Evolutionary conservation across 2,797 vertebrate species (phyloP), one percentile per base, ranked within the genome.

Genomic region (Acipenser ruthenus): DNA sequence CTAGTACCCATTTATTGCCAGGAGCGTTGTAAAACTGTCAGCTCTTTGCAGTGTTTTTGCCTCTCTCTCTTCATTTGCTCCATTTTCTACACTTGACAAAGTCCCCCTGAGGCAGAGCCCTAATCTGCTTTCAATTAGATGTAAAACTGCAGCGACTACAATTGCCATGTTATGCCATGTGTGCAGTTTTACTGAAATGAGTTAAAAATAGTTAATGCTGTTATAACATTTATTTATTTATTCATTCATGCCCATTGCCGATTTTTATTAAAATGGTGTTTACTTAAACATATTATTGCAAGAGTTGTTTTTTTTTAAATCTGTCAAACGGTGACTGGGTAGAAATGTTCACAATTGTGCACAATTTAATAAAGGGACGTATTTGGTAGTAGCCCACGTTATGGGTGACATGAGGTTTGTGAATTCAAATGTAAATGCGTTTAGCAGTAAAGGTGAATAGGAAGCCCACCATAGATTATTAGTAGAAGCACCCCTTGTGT

Each of bases 51-150:
- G 82, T 74, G 80, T 83, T 84, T 84, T 88, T 87, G 86, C 86
- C 84, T 87, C 85, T 37, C 87, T 88, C 87, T 88, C 86, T 88
- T 87, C 84, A 83, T 87, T 88, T 86, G 83, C 86, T 85, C 74
- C 75, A 77, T 83, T 82, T 89, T 68, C 86, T 87, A 87, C 87
- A 86, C 89, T 88, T 89, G 89, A 90, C 89, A 88, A 81, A 81
- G 86, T 83, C 88, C 87, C 89, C 89, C 83, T 72, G 87, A 88
- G 89, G 89, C 83, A 73, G 82, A 87, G 87, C 86, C 88, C 83
- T 90, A 89, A 91, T 89, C 89, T 91, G 87, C 83, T 91, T 90
- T 85, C 89, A 90, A 91, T 91, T 89, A 90, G 89, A 87, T 88
- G 81, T 84, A 86, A 89, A 90, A 90, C 88, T 62, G 18, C 12